Conservation (phyloP, 1,140 invertebrate genomes). For the Leptinotarsa undecemlineata region DNA sequence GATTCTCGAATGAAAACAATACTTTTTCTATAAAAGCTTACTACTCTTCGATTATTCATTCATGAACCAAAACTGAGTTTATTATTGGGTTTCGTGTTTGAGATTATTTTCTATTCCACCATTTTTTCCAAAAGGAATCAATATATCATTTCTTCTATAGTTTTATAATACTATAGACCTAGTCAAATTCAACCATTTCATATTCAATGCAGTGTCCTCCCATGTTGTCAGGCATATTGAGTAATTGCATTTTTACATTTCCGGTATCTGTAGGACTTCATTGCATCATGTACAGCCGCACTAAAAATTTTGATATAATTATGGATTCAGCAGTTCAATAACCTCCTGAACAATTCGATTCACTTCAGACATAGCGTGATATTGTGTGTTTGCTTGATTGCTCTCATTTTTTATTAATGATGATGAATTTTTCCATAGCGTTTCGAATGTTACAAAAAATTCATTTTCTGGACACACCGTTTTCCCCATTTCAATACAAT, state of each 20-base stretch:
- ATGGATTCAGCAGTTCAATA: slow-evolving; percentile 27
- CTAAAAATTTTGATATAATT: slow-evolving; percentile 24
- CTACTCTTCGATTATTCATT: too few species aligned
- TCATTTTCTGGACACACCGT: too few species aligned
- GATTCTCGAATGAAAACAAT: too few species aligned
- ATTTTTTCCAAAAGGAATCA: too few species aligned
- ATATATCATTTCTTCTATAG: too few species aligned
- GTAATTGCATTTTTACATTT: slow-evolving; percentile 15
- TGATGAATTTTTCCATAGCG: neutral
- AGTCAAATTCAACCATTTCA: neutral
- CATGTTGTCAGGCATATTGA: slow-evolving; percentile 2
- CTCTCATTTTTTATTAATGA: slow-evolving; percentile 1
- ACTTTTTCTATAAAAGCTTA: too few species aligned
- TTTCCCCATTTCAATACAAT: too few species aligned
- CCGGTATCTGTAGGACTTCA: slow-evolving; percentile 10
- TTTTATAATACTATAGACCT: neutral
- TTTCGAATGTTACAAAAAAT: too few species aligned
- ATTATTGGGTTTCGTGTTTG: too few species aligned
- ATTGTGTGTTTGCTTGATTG: slow-evolving; percentile 6
- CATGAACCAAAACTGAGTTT: too few species aligned
- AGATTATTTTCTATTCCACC: too few species aligned
- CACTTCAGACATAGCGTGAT: slow-evolving; percentile 9
- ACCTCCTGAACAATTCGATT: slow-evolving; percentile 21
- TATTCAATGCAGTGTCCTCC: neutral
- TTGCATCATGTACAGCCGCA: slow-evolving; percentile 3